Evolutionary conservation across 2,888 invertebrate species (phyloP), one percentile per base, ranked within the genome.

Genomic region (Chrysolina oricalcia): DNA sequence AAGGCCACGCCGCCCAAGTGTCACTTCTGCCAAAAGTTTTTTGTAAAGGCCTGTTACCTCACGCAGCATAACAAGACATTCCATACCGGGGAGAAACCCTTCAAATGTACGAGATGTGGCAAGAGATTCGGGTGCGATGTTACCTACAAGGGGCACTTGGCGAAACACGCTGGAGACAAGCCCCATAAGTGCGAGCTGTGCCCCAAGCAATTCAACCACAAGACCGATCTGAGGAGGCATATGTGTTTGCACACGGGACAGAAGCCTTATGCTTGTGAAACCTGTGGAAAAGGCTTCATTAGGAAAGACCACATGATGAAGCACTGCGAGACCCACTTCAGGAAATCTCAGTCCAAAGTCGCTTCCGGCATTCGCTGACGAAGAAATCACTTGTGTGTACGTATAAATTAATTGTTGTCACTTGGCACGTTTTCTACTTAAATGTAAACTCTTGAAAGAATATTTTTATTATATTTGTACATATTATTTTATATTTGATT

Each of bases 231-330:
- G 83, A 91, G 96, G 77, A 92, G 97, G 79, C 97, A 97, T 89
- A 93, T 94, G 91, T 96, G 96, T 88, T 91, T 95, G 82, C 97
- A 97, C 87, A 94, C 94, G n/a, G 96, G 95, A 66, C 92, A 93
- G 84, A 96, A 96, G 87, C 96, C 96, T 56, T 96, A 93, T 87
- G 91, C 92, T 79, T 97, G 97, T 89, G 92, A 93, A 82, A 92
- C 92, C 78, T 97, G 97, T 88, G 93, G 93, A 77, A 97, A 97
- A 88, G 95, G 96, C 68, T 97, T 97, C 89, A 96, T 96, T 83
- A 92, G 97, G 81, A 95, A 96, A 89, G 97, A 97, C 89, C 97
- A 97, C 89, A 95, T 97, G 96, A 92, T 95, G 81, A 96, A 97
- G 88, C 96, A 96, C 88, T 91, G 92, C 82, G 94, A 95, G 82